Conservation (phyloP, 2,797 vertebrate genomes). For the Adelosebastes latens region DNA sequence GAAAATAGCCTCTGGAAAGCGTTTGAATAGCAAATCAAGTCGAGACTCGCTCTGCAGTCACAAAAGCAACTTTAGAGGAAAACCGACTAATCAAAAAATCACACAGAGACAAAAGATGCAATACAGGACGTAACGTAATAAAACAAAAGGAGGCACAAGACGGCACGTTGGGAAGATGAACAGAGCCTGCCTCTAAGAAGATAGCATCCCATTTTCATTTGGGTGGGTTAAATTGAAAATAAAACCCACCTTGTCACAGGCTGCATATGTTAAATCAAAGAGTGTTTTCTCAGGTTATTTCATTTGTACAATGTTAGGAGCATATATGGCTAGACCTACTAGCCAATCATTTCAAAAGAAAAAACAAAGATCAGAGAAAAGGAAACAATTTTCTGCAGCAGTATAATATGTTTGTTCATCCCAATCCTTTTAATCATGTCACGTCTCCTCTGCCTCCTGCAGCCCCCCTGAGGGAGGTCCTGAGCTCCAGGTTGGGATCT, state of each 20-base stretch:
- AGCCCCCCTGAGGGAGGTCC: background rate
- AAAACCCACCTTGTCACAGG: background rate
- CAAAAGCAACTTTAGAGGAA: slow-evolving; percentile 8
- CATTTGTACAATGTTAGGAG: slow-evolving; percentile 7
- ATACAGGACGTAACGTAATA: background rate
- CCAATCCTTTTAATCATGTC: background rate
- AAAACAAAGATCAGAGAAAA: background rate
- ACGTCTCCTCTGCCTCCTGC: background rate
- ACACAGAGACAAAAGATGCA: background rate
- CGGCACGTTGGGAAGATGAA: background rate
- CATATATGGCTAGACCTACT: background rate
- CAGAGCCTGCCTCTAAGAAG: background rate
- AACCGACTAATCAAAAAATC: slow-evolving; percentile 26
- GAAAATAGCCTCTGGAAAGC: background rate
- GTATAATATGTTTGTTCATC: slow-evolving; percentile 2
- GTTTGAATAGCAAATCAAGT: slow-evolving; percentile 26
- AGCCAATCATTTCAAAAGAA: slow-evolving; percentile 11
- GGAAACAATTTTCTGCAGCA: background rate
- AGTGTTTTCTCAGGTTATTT: background rate
- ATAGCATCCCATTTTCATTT: background rate
- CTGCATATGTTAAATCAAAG: background rate
- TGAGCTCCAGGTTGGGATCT: background rate
- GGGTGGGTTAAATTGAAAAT: background rate
- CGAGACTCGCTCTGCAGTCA: background rate
- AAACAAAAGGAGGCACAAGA: background rate